Evolutionary conservation across 2,797 vertebrate species (phyloP), one percentile per base, ranked within the genome.

Genomic region (Acomys russatus): DNA sequence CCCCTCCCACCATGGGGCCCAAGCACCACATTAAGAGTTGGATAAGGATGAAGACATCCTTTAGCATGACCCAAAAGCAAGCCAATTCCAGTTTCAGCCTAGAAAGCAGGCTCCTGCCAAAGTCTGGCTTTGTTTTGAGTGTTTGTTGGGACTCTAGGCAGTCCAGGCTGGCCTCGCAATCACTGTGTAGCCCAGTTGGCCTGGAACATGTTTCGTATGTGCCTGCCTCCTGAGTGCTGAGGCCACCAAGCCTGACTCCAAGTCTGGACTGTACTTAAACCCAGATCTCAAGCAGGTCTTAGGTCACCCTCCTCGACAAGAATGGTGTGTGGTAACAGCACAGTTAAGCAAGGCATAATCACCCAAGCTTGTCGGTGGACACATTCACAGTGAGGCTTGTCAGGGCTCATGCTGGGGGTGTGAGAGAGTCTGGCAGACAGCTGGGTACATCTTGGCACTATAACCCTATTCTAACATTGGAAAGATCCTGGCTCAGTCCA

Each of bases 361-460:
- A 1, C 14, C 66, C 61, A 2, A 25, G 9, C 28, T 28, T 18
- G 63, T 12, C 15, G 33, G 3, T 8, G 17, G 79, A 15, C 15
- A 35, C 51, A 28, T 56, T 64, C 5, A 12, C 0, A 6, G 77
- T 49, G 2, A 0, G 18, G 18, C 49, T 11, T 1, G 25, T 22
- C 59, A 18, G 0, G 0, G 56, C 12, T 1, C 86, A n/a, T 0
- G 0, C 1, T 54, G 49, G 49, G 0, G 1, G 4, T 8, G 15
- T 10, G 9, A 68, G 88, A 92, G 51, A 71, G 84, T 61, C 35
- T 28, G 63, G 17, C 79, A 63, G 11, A 61, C 6, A 23, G 14
- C 61, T 64, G 35, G 35, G 25, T 64, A n/a, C 33, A 35, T 10
- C 56, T 82, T 0, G 11, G 11, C 14, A 20, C 5, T 38, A 25